Base-by-base conservation (phyloP, 1,140 invertebrate species). In the Melanaphis sacchari region DNA sequence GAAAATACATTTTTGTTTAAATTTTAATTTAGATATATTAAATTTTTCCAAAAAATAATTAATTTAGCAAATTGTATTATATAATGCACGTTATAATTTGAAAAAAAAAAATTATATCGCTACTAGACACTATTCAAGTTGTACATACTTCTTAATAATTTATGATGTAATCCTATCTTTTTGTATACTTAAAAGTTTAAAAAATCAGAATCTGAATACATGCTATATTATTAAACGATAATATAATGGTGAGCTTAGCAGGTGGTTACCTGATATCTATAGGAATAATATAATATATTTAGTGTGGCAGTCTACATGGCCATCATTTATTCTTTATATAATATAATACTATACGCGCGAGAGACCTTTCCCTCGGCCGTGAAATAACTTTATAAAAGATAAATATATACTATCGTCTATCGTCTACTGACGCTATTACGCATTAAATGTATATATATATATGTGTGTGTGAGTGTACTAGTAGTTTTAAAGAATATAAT, bases 331-430 rank as follows among this genome's bases (percentile, higher is more conserved):
- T 76, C 59, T n/a, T 76, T n/a, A 76, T 76, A 36, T n/a, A 76
- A 76, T 76, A 76, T 76, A 76, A 76, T 76, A 76, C 59, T 76
- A 36, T n/a, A 76, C 59, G n/a, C 31, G 31, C 59, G 31, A 76
- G 59, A 5, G 59, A n/a, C n/a, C 31, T 76, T 2, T n/a, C 59
- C 31, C 15, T n/a, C 59, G 59, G 59, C 59, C 59, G 59, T 76
- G 59, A 76, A 76, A 76, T 76, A 76, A 76, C 59, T 76, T n/a
- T 76, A 76, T 76, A 76, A n/a, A 18, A 76, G n/a, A 76, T n/a
- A n/a, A 76, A 76, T 76, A 76, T n/a, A 66, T 66, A 66, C 31
- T 15, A 66, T n/a, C 59, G 3, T 66, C 31, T 15, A 66, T n/a
- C 59, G 3, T 66, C 54, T 38, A 82, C 18, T 21, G 22, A 82